A percentile compares a stretch with the other conserved stretches of the same genome.
Conservation (phyloP, 2,797 vertebrate genomes). For the Arremon aurantiirostris region DNA sequence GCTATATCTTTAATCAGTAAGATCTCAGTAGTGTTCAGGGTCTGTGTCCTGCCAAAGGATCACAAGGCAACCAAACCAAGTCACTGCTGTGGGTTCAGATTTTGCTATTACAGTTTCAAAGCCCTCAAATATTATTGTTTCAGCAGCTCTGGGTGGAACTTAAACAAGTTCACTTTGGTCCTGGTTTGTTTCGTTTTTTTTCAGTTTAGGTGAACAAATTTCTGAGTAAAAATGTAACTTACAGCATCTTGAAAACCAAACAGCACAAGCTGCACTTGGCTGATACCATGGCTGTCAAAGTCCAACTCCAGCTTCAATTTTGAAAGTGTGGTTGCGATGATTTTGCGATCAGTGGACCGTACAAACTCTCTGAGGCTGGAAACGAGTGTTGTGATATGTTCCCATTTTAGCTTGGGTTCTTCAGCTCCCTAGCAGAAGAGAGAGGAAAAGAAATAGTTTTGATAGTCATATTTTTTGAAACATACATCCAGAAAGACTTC, state of each 20-base stretch:
- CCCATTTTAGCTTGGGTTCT: constrained; percentile 86
- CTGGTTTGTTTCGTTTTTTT: not conserved
- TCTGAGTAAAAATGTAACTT: constrained; percentile 65
- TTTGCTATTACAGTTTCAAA: not conserved
- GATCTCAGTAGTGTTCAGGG: not conserved
- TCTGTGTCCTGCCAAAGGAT: not conserved
- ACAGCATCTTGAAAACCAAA: constrained; percentile 99
- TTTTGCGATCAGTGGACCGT: constrained; percentile 93
- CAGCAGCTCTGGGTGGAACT: not conserved
- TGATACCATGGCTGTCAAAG: constrained; percentile 95
- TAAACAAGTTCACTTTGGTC: not conserved
- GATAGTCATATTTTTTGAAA: not conserved
- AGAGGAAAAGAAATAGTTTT: not conserved
- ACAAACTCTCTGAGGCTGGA: constrained; percentile 91
- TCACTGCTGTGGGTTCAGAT: not conserved
- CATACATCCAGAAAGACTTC: not conserved
- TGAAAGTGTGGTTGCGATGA: constrained; percentile 90
- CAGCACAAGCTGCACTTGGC: constrained; percentile 93
- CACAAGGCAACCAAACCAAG: not conserved
- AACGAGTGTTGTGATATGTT: constrained; percentile 90
- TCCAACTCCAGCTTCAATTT: constrained; percentile 96
- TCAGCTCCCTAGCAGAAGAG: constrained; percentile 82
- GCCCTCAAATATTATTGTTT: not conserved
- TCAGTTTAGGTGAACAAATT: not conserved
- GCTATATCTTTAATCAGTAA: not conserved